Base-by-base conservation (phyloP, 2,888 invertebrate species). In the Cyclophora albipunctata region DNA sequence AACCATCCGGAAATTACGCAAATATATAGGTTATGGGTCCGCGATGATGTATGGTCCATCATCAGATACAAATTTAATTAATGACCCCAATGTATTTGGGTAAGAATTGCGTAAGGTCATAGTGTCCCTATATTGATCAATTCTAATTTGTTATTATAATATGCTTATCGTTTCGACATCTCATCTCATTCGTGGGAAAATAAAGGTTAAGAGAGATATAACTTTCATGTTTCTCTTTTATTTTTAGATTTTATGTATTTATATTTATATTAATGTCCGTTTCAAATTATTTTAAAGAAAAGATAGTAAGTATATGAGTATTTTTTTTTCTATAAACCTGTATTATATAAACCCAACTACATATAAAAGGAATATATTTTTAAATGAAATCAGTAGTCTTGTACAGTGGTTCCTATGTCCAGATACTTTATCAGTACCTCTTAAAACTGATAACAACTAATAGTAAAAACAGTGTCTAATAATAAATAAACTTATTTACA, bases 111-210 rank as follows among this genome's bases (percentile, higher is more conserved):
- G 59, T 60, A 68, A 72, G 44, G 51, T 54, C 48, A 50, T 49
- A 37, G 44, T 49, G 49, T 63, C 66, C 70, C 69, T 69, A 67
- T 63, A 62, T 73, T 71, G 62, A 60, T 69, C 60, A 72, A 68
- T 49, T 56, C 47, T 50, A 62, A 67, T 71, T 69, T 64, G 57
- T 69, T 70, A 73, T 62, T 72, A 63, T 71, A 73, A 70, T 69
- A 51, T 45, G 49, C 64, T 60, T 49, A 61, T 58, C 62, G 66
- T 74, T 70, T 73, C 71, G 65, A 67, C 64, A 69, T 66, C 58
- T 52, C 77, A 79, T 80, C 75, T 73, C 58, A 61, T 53, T 63
- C 54, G 50, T 71, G 66, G 64, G 69, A 75, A 77, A 77, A 68
- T 68, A 60, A 72, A 73, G 71, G 67, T 53, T 69, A 69, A 75